Evolutionary conservation across 2,113 vertebrate species (phyloP).

Genomic region (Etia nguti): DNA sequence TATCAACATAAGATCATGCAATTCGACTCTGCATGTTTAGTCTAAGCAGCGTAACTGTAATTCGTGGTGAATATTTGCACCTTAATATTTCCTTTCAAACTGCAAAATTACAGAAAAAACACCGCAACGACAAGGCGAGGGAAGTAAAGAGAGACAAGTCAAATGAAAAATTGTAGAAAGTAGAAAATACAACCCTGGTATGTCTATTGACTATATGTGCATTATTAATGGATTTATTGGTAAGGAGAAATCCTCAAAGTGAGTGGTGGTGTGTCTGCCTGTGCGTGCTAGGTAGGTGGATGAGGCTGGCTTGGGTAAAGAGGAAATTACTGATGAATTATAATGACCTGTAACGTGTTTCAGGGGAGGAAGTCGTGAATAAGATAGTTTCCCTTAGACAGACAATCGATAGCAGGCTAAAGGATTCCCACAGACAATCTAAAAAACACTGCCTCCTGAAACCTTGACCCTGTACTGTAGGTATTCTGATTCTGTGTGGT

Average conservation of each 20-base stretch:
- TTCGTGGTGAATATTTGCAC: not conserved
- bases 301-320: not conserved
- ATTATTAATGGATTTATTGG: slow-evolving; percentile 73
- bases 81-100: not conserved
- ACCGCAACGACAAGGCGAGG: not conserved
- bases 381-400: slow-evolving; percentile 42
- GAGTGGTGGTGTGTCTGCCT: slow-evolving; percentile 4
- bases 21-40: not conserved
- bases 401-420: slow-evolving; percentile 57
- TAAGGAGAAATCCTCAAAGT: slow-evolving; percentile 31
- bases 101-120: not conserved
- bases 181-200: not conserved
- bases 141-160: not conserved
- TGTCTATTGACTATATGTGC: slow-evolving; percentile 61
- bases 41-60: not conserved
- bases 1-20: not conserved
- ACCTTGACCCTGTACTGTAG: slow-evolving; percentile 47
- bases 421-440: slow-evolving; percentile 52
- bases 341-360: slow-evolving; percentile 67
- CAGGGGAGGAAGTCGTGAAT: slow-evolving; percentile 53
- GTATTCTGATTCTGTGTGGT: slow-evolving; percentile 14
- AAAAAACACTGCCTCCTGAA: slow-evolving; percentile 49
- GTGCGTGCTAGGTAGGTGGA: not conserved
- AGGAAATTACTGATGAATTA: slow-evolving; percentile 68
- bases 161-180: not conserved